Conservation (phyloP, 1,140 invertebrate species). For the Trichonephila inaurata region DNA sequence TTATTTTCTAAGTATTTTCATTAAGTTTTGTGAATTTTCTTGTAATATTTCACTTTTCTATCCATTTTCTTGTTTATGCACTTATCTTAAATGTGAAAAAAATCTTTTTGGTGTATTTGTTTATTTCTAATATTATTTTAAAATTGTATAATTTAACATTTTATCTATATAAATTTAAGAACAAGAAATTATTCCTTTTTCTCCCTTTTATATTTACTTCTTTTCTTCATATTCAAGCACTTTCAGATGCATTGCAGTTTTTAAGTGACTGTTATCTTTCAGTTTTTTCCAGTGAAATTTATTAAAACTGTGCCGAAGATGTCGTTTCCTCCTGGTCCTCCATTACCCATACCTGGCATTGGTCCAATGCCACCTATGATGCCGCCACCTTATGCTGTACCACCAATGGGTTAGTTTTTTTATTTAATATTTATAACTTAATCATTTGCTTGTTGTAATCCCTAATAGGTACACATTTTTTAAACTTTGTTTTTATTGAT, state of each 20-base stretch:
- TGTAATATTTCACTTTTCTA: not conserved
- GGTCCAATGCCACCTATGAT: slow-evolving; percentile 80
- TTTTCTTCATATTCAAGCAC: not conserved
- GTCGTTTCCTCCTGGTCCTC: slow-evolving; percentile 81
- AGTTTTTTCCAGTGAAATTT: slow-evolving; percentile 76
- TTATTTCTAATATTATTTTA: not conserved
- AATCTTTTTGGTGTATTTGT: too few relatives aligned
- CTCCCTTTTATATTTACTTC: not conserved
- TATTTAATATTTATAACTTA: too few relatives aligned
- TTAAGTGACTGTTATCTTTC: slow-evolving; percentile 17
- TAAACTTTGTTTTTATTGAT: too few relatives aligned
- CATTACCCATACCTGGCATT: slow-evolving; percentile 80
- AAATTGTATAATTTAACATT: not conserved
- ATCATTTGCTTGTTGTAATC: too few relatives aligned
- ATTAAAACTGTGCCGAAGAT: slow-evolving; percentile 78
- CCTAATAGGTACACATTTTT: too few relatives aligned
- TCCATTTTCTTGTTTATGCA: not conserved
- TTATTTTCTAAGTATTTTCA: not conserved
- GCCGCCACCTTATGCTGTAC: slow-evolving; percentile 79
- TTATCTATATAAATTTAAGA: not conserved
- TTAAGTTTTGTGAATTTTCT: not conserved
- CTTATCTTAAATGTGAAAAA: not conserved
- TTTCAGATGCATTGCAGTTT: not conserved
- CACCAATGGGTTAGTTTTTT: slow-evolving; percentile 80
- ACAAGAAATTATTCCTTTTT: not conserved